Evolutionary conservation across 2,797 vertebrate species (phyloP), one percentile per base, ranked within the genome.

Genomic region (Acridotheres tristis): DNA sequence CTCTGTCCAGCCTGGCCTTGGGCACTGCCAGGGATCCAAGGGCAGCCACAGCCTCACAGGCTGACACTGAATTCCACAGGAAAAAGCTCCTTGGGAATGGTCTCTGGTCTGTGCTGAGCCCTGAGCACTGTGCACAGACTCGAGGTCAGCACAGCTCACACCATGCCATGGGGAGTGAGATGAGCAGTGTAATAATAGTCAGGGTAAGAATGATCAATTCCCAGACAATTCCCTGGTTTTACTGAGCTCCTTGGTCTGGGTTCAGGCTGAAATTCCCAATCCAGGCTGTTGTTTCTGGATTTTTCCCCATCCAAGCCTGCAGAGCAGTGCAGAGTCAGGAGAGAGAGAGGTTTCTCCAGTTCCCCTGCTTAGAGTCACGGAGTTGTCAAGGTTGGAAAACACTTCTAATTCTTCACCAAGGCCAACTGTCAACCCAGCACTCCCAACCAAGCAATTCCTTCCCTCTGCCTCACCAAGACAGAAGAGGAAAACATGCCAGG

Each of bases 101-200:
- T 26, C 16, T 29, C 20, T 20, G 42, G 8, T 8, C 22, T 26
- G 2, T 1, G 2, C 19, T n/a, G 38, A 58, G 51, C 48, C 3
- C 38, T 5, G 16, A 58, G 51, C 48, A 4, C 38, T 5, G 16
- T 47, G 51, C 55, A 7, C 26, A 34, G 15, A 20, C 11, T 23
- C 7, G 4, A 11, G 38, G 48, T 14, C 22, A 66, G 50, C 54
- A 48, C 47, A 48, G 47, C 47, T 53, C 48, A 26, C 6, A 8
- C 11, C 0, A 1, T 10, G 6, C 16, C 20, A 7, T 0, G 2
- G 38, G 14, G 6, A 1, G 4, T 47, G 42, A 20, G 6, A 27
- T 9, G 25, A 36, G 40, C 7, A 22, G 30, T 5, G 27, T 3
- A 5, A 13, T 4, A 13, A 27, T 1, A 4, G 47, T 13, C 29